Base-by-base conservation (phyloP, 2,113 vertebrate species). In the Motacilla alba region DNA sequence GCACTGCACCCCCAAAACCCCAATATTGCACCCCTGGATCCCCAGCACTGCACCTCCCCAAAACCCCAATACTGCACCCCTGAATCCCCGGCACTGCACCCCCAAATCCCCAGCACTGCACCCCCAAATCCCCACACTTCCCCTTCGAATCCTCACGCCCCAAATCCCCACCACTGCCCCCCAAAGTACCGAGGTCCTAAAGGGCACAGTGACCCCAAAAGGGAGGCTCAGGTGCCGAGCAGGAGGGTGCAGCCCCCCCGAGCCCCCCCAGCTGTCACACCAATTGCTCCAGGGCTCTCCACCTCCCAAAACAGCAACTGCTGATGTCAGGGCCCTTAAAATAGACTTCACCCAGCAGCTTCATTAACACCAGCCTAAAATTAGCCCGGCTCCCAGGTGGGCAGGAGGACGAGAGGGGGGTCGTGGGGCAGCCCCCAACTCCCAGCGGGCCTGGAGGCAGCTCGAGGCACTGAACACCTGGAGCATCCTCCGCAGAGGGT, bases 351-450 rank as follows among this genome's bases (percentile, higher is more conserved):
- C 93, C 30, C 28, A 96, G 95, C 77, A 59, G 94, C 96, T 97
- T 97, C 97, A 96, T 97, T 97, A 98, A 86, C 91, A 56, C 62
- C 76, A 33, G 41, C 81, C 97, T 98, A 98, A 98, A 98, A 97
- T 98, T 98, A 98, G 97, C 95, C 68, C 23, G 1, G 5, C 64
- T 95, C 92, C 74, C 56, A 24, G 31, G 83, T 37, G 90, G 56
- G 83, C 41, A 37, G 75, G 44, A 33, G 21, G 13, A 22, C 5
- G 46, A 13, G 13, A 56, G 4, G 19, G 58, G 31, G 37, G 39
- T 3, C 6, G 2, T 21, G 53, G 69, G 92, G 73, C 50, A 78
- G 31, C 37, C 37, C 49, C 68, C 47, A 41, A 2, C 9, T 81
- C 88, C 73, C 90, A 43, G 28, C 1, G 7, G 50, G 43, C 11